A percentile compares a stretch with the other conserved stretches of the same genome.
These are phyloP conservation scores for Galagoides demidoff DNA, from an alignment of 2,797 vertebrate genomes.

Conservation along the genomic window DNA sequence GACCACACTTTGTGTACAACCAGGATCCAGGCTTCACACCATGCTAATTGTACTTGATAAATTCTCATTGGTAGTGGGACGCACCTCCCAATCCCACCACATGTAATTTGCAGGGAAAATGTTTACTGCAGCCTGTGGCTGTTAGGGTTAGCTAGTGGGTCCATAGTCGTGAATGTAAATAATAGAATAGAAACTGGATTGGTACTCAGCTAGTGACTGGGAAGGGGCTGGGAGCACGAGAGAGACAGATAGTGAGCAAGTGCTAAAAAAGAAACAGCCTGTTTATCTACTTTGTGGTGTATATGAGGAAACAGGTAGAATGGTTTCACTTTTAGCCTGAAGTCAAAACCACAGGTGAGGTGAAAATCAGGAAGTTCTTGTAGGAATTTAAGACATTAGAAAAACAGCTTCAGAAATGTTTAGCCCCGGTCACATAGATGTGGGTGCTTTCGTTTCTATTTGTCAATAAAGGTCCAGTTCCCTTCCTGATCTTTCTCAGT, in stretches of 20 bases:
- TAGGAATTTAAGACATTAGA: slow-evolving; percentile 25
- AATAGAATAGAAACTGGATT: background rate
- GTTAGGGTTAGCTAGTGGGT: background rate
- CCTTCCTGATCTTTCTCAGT: background rate
- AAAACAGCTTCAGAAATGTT: slow-evolving; percentile 11
- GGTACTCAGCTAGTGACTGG: background rate
- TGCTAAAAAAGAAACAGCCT: background rate
- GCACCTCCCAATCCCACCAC: background rate
- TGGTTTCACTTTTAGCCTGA: background rate
- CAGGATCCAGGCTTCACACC: background rate
- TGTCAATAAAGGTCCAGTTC: background rate
- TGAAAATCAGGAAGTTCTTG: background rate
- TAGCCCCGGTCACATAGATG: background rate
- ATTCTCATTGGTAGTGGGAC: background rate
- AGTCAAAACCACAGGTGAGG: background rate
- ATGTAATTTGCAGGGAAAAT: too few relatives aligned
- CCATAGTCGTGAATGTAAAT: background rate
- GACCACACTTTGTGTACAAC: background rate
- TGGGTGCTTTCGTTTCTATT: background rate
- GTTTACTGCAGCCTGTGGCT: background rate
- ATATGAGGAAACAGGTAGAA: background rate
- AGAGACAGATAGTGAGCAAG: background rate
- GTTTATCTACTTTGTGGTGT: background rate
- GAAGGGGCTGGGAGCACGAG: background rate
- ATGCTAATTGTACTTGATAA: background rate